Evolutionary conservation across 1,140 invertebrate genomes (phyloP), one percentile per base, ranked within the genome.

Genomic region (Zaprionus gabonicus): DNA sequence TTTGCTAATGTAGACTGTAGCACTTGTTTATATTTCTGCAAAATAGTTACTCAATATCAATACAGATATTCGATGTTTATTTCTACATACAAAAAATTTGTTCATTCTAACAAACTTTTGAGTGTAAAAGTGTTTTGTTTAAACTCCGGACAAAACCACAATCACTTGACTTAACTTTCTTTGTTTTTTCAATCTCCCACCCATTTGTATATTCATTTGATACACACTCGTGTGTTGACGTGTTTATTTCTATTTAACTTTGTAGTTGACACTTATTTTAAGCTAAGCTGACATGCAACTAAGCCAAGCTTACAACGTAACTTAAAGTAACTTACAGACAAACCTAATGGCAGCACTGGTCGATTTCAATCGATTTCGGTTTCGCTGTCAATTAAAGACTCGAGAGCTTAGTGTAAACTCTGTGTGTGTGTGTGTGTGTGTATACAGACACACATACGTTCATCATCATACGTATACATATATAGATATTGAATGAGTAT

Each of bases 271-370:
- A 46, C 38, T 46, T 49, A 58, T 28, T 49, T 65, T 68, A 62
- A 71, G 28, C 44, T 62, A 44, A 20, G 13, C 34, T 71, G 64
- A 70, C 84, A 87, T 84, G 85, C 81, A 76, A 69, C 64, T 77
- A 63, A 68, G 46, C 41, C 44, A 36, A 65, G 71, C 84, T 88
- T 88, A 88, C 68, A 64, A 28, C 25, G 36, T 34, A 58, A 76
- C 78, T 88, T 90, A 90, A 60, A 66, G 69, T 84, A 81, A 78
- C 84, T 88, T 88, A 88, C 27, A 58, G 28, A 34, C 13, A 63
- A 71, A 70, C 80, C 66, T 80, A 87, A 80, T 80, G 73, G 2
- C 41, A 46, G 41, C 41, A 46, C 36, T 31, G 38, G n/a, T 6
- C 70, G 57, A 71, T 12, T 51, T 51, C 71, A 80, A 69, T 77